Evolutionary conservation across 2,797 vertebrate species (phyloP).

Genomic region (Euphonia xanthogaster): DNA sequence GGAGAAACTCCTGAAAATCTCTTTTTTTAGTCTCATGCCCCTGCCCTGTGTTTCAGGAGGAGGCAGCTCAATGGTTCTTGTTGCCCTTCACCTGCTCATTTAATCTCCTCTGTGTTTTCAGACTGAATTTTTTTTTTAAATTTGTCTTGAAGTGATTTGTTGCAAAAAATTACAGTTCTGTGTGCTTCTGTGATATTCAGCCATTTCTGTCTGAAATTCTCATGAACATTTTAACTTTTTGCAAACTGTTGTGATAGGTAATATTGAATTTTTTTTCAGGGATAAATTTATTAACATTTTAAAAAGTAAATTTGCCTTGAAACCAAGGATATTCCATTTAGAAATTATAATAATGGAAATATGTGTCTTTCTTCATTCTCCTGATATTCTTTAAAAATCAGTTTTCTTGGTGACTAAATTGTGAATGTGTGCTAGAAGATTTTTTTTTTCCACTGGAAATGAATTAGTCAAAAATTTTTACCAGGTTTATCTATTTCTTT

Average conservation of each 20-base stretch:
- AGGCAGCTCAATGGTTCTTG: neutral
- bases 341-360: neutral
- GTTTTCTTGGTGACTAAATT: neutral
- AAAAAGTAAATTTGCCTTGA: neutral
- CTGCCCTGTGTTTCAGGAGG: neutral
- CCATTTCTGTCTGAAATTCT: neutral
- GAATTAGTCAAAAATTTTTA: accelerated
- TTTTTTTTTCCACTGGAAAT: neutral
- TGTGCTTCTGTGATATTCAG: neutral
- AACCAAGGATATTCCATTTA: accelerated
- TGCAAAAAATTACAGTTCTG: neutral
- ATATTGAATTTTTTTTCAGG: neutral
- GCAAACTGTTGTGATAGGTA: neutral
- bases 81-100: neutral
- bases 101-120: neutral
- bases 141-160: neutral
- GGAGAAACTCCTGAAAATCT: neutral
- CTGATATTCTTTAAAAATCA: neutral
- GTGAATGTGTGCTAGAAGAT: neutral
- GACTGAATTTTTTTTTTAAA: neutral
- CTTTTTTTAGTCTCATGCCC: neutral
- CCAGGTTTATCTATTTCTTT: neutral
- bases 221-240: neutral
- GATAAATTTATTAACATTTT: neutral
- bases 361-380: neutral